Evolutionary conservation across 1,140 invertebrate genomes (phyloP), one percentile per base, ranked within the genome.

Genomic region (Tetranychus urticae): DNA sequence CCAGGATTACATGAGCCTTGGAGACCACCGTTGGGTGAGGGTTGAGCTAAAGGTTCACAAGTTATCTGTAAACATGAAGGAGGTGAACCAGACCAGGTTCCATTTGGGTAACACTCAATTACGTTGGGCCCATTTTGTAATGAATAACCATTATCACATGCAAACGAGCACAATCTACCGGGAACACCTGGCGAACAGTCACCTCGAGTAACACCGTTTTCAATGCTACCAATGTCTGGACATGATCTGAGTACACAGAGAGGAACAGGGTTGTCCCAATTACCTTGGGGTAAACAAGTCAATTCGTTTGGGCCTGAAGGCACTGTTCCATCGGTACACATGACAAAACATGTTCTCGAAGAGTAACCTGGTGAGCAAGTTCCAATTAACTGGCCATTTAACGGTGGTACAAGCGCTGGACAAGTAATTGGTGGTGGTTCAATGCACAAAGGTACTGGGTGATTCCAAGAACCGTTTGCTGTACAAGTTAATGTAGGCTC

Each of bases 1-100:
- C 65, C 65, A 2, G 62, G 62, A 6, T 39, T 33, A 59, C 65
- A 66, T n/a, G 60, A 50, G 3, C 65, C 65, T 33, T 60, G 47
- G 0, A 60, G 56, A 12, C 56, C 37, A 4, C 62, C 64, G 55
- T 63, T 62, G 1, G 50, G 55, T 12, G 62, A 60, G 14, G 64
- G 42, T 46, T n/a, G 48, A 2, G 55, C 45, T 34, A 46, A 47
- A 31, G 59, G 61, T n/a, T 52, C 6, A 23, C 50, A 52, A n/a
- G 31, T 52, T 1, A 52, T 2, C 1, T n/a, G 50, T 2, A 52
- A 13, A 57, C 56, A 57, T 36, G 31, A 34, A 3, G 56, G 56
- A 3, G 34, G 6, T 4, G 0, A 23, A 36, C 13, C 13, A 36
- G 56, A 57, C 56, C 56, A 57, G 10, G 56, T 57, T 2, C 56